A percentile compares a stretch with the other conserved stretches of the same genome.
Conservation (phyloP, 2,113 vertebrate species). For the Eira barbara region DNA sequence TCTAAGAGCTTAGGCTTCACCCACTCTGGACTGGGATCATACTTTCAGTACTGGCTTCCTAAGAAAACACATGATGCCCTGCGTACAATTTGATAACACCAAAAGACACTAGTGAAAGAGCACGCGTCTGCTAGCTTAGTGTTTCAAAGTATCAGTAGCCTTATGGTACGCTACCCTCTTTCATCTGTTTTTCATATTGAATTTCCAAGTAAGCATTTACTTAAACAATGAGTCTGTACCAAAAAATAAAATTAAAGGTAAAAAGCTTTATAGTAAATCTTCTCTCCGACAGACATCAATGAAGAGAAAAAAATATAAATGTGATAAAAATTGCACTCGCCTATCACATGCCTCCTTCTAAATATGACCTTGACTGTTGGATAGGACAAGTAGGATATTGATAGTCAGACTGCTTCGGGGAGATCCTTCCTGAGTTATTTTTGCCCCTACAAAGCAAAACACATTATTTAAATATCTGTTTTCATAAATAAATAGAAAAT, state of each 20-base stretch:
- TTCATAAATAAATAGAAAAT: background rate
- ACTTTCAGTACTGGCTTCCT: background rate
- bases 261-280: background rate
- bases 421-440: background rate
- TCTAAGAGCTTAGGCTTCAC: background rate
- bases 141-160: background rate
- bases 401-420: background rate
- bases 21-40: background rate
- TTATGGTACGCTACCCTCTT: background rate
- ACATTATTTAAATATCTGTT: constrained; percentile 11
- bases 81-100: background rate
- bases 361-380: background rate
- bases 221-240: background rate
- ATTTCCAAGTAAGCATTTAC: background rate
- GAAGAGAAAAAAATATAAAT: background rate
- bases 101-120: background rate
- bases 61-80: background rate
- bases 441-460: background rate
- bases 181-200: background rate
- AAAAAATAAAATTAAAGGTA: background rate
- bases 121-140: too few species aligned
- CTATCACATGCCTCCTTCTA: background rate
- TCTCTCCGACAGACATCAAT: background rate
- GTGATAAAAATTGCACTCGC: background rate
- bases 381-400: background rate